A percentile compares a stretch with the other conserved stretches of the same genome.
Conservation (phyloP, 2,797 vertebrate species). For the Potorous gilbertii region DNA sequence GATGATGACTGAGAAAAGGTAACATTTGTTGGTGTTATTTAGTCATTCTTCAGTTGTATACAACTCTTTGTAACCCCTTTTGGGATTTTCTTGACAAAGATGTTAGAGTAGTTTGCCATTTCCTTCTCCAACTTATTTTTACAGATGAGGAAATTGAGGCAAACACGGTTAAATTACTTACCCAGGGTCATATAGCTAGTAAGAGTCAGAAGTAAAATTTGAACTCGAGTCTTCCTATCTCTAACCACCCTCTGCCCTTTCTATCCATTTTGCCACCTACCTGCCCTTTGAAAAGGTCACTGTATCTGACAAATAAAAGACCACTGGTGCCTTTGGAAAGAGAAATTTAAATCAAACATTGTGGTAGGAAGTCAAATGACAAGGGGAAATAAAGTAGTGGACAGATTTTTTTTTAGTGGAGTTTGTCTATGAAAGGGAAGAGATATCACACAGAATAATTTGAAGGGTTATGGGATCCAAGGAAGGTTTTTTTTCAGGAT, state of each 20-base stretch:
- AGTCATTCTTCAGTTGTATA: not conserved
- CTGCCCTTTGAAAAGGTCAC: not conserved
- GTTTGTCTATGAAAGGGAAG: not conserved
- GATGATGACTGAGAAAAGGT: not conserved
- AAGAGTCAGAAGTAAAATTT: not conserved
- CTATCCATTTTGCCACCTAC: not conserved
- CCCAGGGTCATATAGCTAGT: not conserved
- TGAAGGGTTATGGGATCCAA: not conserved
- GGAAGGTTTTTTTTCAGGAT: not conserved
- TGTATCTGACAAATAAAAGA: not conserved
- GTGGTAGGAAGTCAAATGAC: not conserved
- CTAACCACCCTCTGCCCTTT: not conserved
- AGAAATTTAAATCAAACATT: not conserved
- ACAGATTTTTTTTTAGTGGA: not conserved
- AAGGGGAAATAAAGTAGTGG: not conserved
- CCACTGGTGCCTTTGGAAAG: not conserved
- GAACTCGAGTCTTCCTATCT: not conserved
- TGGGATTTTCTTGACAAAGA: not conserved
- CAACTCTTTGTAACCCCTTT: not conserved
- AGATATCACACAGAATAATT: not conserved
- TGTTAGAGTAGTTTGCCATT: not conserved
- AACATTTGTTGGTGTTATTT: not conserved
- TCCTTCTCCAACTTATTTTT: not conserved
- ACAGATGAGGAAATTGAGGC: not conserved
- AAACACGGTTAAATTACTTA: not conserved